A percentile compares a stretch with the other conserved stretches of the same genome.
Conservation (phyloP, 2,888 invertebrate genomes). For the Exocentrus adspersus region DNA sequence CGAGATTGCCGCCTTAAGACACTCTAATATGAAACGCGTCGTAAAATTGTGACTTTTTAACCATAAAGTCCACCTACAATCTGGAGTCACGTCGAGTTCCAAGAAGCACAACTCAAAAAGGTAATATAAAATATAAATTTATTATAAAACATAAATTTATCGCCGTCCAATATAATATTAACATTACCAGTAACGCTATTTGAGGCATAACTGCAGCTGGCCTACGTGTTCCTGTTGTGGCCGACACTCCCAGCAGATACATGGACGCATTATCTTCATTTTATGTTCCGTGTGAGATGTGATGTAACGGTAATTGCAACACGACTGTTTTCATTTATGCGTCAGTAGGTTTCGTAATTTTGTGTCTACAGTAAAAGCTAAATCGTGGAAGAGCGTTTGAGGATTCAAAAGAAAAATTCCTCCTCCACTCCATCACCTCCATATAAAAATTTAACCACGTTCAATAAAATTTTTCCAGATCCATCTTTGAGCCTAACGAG, state of each 20-base stretch:
- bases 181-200: slow-evolving; percentile 26
- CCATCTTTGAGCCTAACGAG: too few relatives aligned
- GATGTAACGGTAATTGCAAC: slow-evolving; percentile 41
- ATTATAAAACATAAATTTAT: slow-evolving; percentile 42
- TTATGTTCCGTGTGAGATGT: slow-evolving; percentile 41
- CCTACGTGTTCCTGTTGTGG: slow-evolving; percentile 34
- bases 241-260: slow-evolving; percentile 43
- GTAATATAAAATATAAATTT: slow-evolving; percentile 42
- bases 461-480: too few relatives aligned
- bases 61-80: slow-evolving; percentile 42
- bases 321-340: slow-evolving; percentile 35
- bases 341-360: slow-evolving; percentile 24
- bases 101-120: slow-evolving; percentile 32
- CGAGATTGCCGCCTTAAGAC: slow-evolving; percentile 20
- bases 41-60: slow-evolving; percentile 33
- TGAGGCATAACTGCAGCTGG: slow-evolving; percentile 25
- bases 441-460: too few relatives aligned
- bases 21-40: slow-evolving; percentile 27
- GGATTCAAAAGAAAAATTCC: too few relatives aligned
- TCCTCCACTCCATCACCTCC: too few relatives aligned
- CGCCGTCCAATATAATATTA: slow-evolving; percentile 32
- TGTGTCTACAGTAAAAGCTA: slow-evolving; percentile 10
- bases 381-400: not conserved
- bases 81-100: slow-evolving; percentile 39
- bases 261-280: slow-evolving; percentile 38